Base-by-base conservation (phyloP, 2,113 vertebrate species). In the Herpetotheres cachinnans region DNA sequence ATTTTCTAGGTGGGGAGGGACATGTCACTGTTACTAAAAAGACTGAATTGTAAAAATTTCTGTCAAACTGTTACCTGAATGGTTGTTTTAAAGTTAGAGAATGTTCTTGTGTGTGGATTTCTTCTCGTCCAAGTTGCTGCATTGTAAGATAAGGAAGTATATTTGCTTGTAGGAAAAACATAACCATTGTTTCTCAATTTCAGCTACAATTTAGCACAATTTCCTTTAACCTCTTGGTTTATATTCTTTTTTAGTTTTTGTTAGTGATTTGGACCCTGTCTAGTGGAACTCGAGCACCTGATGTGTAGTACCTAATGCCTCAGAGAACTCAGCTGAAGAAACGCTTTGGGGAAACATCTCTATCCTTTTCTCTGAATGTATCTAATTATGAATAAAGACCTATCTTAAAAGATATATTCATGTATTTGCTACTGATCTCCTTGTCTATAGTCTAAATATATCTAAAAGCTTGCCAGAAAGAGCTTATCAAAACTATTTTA, bases 71-170 rank as follows among this genome's bases (percentile, higher is more conserved):
- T 90, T 98, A 98, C 98, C 98, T 98, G 97, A 94, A 94, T 82
- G 52, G 85, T 93, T 89, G 81, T 95, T 97, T 84, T 98, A 95
- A 63, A 95, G 95, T 97, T 98, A 58, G 94, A 93, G 69, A 97
- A 98, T 0, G 87, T 66, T 96, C 97, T 98, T 86, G 97, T 79
- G 66, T 86, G 97, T 34, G 97, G 86, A 83, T 97, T 98, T 97
- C 94, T 98, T 95, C 95, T 98, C 63, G 80, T 87, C 97, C 97
- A 97, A 32, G 92, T 34, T 74, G 95, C 95, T 80, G 94, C 91
- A 92, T 96, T 97, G 82, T 84, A 97, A 40, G 93, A 90, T 86
- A 79, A 86, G 63, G 97, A 90, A 61, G 61, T 91, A 42, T 95
- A 96, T 96, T 97, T 98, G 42, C 98, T 98, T 98, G 61, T 16